Evolutionary conservation across 2,797 vertebrate genomes (phyloP).

Genomic region (Lateolabrax maculatus): DNA sequence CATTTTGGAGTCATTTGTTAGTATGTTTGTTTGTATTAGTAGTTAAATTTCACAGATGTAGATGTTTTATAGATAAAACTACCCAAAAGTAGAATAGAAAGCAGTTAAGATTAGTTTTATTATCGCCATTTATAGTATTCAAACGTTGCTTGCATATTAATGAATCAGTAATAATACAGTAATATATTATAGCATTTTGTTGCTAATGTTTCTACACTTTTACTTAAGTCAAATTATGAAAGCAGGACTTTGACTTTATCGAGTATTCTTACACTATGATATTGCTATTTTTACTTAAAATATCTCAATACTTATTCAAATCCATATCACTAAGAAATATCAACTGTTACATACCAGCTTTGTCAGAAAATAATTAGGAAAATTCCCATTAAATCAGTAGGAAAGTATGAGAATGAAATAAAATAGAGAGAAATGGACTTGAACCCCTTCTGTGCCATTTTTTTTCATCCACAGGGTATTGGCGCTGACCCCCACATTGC

Average conservation of each 20-base stretch:
- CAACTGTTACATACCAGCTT: background rate
- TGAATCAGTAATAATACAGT: background rate
- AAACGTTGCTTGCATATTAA: background rate
- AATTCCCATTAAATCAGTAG: background rate
- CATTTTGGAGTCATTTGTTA: no score
- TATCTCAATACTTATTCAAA: background rate
- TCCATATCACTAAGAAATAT: no score
- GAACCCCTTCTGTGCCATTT: background rate
- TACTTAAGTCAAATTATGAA: background rate
- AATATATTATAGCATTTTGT: no score
- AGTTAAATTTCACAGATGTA: no score
- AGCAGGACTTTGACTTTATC: no score
- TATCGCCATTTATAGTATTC: no score
- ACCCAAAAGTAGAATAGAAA: no score
- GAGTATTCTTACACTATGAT: no score
- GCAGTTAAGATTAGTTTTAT: no score
- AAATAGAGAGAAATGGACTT: background rate
- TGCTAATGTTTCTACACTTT: no score
- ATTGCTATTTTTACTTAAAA: background rate
- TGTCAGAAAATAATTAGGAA: background rate
- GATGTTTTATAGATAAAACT: no score
- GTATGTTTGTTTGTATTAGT: no score
- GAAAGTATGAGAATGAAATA: background rate
- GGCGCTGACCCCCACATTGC: slow-evolving; percentile 84
- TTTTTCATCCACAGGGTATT: slow-evolving; percentile 84